Percentiles rank a stretch among this genome's conserved stretches.
These are phyloP conservation scores for Myotis vivesi DNA, from an alignment of 2,797 vertebrate genomes.

Conservation along the genomic window DNA sequence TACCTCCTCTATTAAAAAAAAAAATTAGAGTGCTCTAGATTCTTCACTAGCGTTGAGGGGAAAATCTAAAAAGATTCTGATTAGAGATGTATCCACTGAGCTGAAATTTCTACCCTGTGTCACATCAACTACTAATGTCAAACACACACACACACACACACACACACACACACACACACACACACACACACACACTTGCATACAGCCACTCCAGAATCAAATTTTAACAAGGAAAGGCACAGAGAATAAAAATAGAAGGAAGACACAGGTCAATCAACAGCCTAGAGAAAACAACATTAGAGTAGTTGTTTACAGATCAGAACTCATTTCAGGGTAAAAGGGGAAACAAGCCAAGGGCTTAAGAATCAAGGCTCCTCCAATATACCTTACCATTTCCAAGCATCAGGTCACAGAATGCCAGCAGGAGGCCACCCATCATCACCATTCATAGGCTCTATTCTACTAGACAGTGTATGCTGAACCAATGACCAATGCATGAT, in stretches of 20 bases:
- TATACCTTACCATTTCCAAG: background rate
- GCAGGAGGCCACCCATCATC: background rate
- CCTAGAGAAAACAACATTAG: background rate
- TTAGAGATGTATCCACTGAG: background rate
- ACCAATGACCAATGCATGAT: background rate
- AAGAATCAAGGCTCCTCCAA: background rate
- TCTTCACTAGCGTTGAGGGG: background rate
- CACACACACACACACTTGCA: no score
- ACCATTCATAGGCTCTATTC: background rate
- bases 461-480: background rate
- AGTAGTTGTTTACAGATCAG: background rate
- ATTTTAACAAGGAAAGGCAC: constrained; percentile 28
- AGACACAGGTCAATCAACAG: background rate
- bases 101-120: constrained; percentile 7
- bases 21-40: constrained; percentile 33
- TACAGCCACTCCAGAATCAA: background rate
- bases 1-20: constrained; percentile 3
- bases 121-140: background rate
- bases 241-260: background rate
- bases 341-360: background rate
- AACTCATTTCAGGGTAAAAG: background rate
- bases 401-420: background rate
- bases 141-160: no score
- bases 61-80: background rate
- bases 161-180: no score